A percentile compares a stretch with the other conserved stretches of the same genome.
Evolutionary conservation across 1,140 invertebrate genomes (phyloP).

Genomic region (Diorhabda carinulata): DNA sequence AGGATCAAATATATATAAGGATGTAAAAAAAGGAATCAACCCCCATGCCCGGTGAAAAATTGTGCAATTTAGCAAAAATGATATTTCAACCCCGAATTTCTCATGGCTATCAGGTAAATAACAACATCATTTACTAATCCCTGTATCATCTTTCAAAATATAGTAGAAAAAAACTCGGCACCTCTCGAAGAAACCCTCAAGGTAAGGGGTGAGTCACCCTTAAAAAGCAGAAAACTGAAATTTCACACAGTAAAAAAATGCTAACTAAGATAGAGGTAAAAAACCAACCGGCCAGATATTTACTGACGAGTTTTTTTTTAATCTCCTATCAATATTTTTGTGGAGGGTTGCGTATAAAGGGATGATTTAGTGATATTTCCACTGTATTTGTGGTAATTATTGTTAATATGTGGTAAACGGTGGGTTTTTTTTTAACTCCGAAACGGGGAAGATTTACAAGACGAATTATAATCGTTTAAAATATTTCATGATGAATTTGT

Average conservation of each 20-base stretch:
- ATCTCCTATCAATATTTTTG: background rate
- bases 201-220: slow-evolving; percentile 24
- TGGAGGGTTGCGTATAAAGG: slow-evolving; percentile 7
- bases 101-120: slow-evolving; percentile 29
- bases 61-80: slow-evolving; percentile 34
- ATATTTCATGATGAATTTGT: no score
- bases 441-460: slow-evolving; percentile 17
- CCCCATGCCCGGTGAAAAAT: slow-evolving; percentile 27
- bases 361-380: slow-evolving; percentile 27
- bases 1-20: slow-evolving; percentile 19
- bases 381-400: slow-evolving; percentile 35
- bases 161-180: slow-evolving; percentile 28
- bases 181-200: slow-evolving; percentile 25
- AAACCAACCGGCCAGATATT: background rate
- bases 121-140: slow-evolving; percentile 32
- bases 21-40: background rate
- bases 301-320: no score
- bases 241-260: slow-evolving; percentile 35
- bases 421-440: background rate
- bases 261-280: slow-evolving; percentile 20
- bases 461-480: background rate
- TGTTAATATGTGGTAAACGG: slow-evolving; percentile 36
- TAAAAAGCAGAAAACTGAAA: slow-evolving; percentile 32
- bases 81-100: slow-evolving; percentile 30
- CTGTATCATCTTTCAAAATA: slow-evolving; percentile 35